Evolutionary conservation across 2,797 vertebrate species (phyloP).

Genomic region (Phrynocephalus vlangalii): DNA sequence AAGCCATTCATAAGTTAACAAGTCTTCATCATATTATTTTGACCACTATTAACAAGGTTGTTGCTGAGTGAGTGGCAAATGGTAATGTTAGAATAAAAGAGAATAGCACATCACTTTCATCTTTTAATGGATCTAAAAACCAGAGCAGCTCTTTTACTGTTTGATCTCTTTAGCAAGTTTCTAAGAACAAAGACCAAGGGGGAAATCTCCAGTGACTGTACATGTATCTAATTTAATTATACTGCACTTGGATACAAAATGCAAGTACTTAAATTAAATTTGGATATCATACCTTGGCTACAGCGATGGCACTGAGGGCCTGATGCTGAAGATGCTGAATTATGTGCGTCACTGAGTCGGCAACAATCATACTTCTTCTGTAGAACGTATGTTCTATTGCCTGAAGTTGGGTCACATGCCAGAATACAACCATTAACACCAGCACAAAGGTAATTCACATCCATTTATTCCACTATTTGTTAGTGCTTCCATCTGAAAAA

Average conservation of each 20-base stretch:
- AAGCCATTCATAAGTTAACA: neutral
- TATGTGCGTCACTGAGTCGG: constrained; percentile 95
- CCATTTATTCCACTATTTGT: constrained; percentile 1
- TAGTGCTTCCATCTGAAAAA: constrained; percentile 7
- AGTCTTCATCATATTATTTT: neutral
- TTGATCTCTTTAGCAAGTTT: neutral
- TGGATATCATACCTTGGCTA: constrained; percentile 87
- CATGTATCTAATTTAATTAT: neutral
- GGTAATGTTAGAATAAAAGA: neutral
- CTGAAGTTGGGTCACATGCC: constrained; percentile 72
- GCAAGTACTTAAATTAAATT: constrained; percentile 12
- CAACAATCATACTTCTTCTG: constrained; percentile 93
- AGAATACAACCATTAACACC: constrained; percentile 32
- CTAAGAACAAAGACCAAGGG: neutral
- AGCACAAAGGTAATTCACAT: neutral
- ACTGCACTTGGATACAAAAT: neutral
- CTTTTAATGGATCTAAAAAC: neutral
- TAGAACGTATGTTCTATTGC: constrained; percentile 95
- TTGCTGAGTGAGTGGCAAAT: neutral
- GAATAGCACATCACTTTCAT: neutral
- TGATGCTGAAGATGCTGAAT: constrained; percentile 94
- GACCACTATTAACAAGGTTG: neutral
- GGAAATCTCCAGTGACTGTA: neutral
- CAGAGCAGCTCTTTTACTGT: neutral
- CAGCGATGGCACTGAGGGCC: constrained; percentile 89